Evolutionary conservation across 2,113 vertebrate species (phyloP), one percentile per base, ranked within the genome.

Genomic region (Benitochromis conjunctus): DNA sequence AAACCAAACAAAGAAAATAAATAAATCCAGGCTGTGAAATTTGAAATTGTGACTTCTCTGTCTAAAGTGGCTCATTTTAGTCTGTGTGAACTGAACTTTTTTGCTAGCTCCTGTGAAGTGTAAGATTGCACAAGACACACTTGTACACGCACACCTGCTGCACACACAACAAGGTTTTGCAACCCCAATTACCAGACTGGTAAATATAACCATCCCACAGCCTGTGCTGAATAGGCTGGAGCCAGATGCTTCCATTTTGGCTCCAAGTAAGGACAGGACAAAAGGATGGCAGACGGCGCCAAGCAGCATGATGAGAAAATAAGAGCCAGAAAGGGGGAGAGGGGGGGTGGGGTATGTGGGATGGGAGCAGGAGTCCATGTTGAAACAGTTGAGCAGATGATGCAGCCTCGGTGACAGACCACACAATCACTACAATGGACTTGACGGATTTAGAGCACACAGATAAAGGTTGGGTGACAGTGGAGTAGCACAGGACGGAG

Each of bases 191-290:
- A 90, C 82, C 16, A 9, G 55, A 58, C 78, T 81, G 60, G 83
- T 92, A 90, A 91, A 93, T 92, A 84, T 76, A 88, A 91, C 80
- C 48, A 19, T 88, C 77, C 74, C 48, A 24, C 66, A 92, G 89
- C 36, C 77, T 79, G 82, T 62, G 81, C 82, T 86, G 80, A 76
- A 80, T 76, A 80, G 76, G 81, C 55, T 14, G 3, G 13, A 87
- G 82, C 88, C 87, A 94, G 90, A 90, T 90, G 85, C 86, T 90
- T 89, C 69, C 83, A 88, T 92, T 91, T 88, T 93, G 92, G 91
- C 92, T 79, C 53, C 10, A 56, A 90, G 60, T 55, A 26, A 76
- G 83, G 31, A 83, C 19, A 5, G 82, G 82, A 94, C 90, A 91
- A 91, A 93, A 91, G 85, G 83, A 48, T 46, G 60, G 89, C 86